Evolutionary conservation across 2,797 vertebrate genomes (phyloP), one percentile per base, ranked within the genome.

Genomic region (Cossypha dichroa): DNA sequence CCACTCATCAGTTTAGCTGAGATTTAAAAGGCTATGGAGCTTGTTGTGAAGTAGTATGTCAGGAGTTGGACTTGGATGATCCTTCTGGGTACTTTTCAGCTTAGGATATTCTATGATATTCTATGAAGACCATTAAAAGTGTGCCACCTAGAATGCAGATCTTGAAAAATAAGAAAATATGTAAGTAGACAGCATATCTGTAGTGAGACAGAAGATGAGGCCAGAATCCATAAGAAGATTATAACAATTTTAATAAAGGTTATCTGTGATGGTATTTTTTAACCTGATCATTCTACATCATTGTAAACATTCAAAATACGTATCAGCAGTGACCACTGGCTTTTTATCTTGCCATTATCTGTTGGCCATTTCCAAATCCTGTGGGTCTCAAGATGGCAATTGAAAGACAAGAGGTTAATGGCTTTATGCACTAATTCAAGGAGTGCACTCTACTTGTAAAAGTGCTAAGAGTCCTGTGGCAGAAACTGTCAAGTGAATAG

Each of bases 401-500:
- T 64, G 60, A 83, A 93, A 88, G 73, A 72, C 0, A 1, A 91
- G 58, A 86, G 68, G 82, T 94, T 94, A 95, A 94, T 88, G 66
- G 73, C 18, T 93, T 92, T 93, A 69, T 51, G 48, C n/a, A 72
- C 73, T 94, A 91, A 90, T 88, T 95, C 88, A 86, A 75, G 40
- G 34, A 91, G 36, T 43, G 18, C 2, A 18, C 20, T 72, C 25
- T 75, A 31, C 85, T 83, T 94, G 51, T 90, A 72, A 78, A 91
- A 94, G 79, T 56, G 66, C 28, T 86, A 81, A 80, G 88, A 81
- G 62, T 90, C 54, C 58, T 83, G 82, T 88, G 82, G 51, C 73
- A 90, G 66, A 93, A 95, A 78, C 64, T 88, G 93, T 83, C 73
- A 92, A 90, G 79, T 78, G 69, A 85, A 84, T 62, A 86, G 51